Conservation (phyloP, 92 coral and sea anemone species). For the Virgularia gustaviana region DNA sequence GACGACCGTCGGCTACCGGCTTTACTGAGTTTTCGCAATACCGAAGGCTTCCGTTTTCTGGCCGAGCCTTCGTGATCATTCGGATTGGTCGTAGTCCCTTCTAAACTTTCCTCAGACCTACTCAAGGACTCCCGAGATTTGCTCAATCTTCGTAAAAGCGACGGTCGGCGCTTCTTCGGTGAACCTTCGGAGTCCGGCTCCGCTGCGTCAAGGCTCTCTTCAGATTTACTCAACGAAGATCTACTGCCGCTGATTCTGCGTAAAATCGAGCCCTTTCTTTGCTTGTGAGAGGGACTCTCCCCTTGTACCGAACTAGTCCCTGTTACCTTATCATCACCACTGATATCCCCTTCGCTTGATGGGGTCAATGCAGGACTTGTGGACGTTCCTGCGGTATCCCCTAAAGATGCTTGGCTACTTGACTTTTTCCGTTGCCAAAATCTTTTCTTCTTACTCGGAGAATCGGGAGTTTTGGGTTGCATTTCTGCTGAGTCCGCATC, state of each 20-base stretch:
- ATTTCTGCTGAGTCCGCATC: not conserved
- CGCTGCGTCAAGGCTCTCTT: not conserved
- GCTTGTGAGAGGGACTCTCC: not conserved
- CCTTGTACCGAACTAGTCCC: not conserved
- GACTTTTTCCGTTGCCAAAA: constrained; percentile 29
- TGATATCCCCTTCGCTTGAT: constrained; percentile 1
- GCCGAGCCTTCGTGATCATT: not conserved
- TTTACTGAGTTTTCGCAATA: constrained; percentile 17
- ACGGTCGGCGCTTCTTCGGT: constrained; percentile 3
- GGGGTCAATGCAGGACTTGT: constrained; percentile 2
- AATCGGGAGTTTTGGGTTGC: constrained; percentile 2
- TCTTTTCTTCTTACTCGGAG: constrained; percentile 11
- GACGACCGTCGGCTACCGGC: constrained; percentile 18
- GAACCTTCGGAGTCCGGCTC: not conserved
- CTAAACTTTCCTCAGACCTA: constrained; percentile 33
- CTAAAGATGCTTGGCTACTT: constrained; percentile 12
- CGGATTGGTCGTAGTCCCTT: not conserved
- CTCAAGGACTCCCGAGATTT: constrained; percentile 3
- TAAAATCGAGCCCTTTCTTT: constrained; percentile 2
- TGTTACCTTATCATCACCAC: constrained; percentile 14
- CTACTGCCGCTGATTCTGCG: constrained; percentile 20
- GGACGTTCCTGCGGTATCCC: not conserved
- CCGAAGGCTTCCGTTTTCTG: not conserved
- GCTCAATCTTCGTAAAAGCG: not conserved
- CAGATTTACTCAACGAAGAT: constrained; percentile 18